Conservation (phyloP, 2,113 vertebrate genomes). For the Isurus oxyrinchus region DNA sequence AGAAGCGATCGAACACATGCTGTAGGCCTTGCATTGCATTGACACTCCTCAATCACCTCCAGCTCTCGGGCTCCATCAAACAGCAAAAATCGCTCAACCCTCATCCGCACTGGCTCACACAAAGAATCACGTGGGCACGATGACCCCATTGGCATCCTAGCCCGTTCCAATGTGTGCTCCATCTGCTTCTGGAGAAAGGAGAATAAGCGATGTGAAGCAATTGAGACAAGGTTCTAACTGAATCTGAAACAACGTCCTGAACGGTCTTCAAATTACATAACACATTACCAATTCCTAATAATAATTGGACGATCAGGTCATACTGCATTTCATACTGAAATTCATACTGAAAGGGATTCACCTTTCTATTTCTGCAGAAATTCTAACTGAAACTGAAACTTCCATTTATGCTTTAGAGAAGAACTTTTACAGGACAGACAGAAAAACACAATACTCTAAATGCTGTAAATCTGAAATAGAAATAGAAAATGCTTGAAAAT, state of each 20-base stretch:
- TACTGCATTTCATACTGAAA: background rate
- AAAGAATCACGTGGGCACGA: constrained; percentile 53
- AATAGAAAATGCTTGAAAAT: background rate
- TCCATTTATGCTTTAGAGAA: background rate
- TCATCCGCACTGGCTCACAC: constrained; percentile 54
- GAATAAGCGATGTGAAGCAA: constrained; percentile 40
- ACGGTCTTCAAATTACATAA: background rate
- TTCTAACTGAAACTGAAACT: background rate
- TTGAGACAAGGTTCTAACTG: background rate
- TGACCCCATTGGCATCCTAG: background rate
- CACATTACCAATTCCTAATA: constrained; percentile 43
- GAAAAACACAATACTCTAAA: background rate
- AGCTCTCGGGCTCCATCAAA: constrained; percentile 53
- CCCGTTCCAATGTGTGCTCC: background rate
- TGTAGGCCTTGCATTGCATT: constrained; percentile 51
- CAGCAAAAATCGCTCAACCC: constrained; percentile 54
- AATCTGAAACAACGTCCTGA: background rate
- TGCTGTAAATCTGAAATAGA: background rate
- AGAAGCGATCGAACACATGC: constrained; percentile 55
- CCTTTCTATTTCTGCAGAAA: background rate
- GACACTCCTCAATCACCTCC: constrained; percentile 60
- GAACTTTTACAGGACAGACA: background rate
- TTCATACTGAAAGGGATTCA: background rate
- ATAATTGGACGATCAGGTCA: background rate
- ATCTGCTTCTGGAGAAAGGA: background rate